These are phyloP conservation scores for Podarcis muralis DNA, from an alignment of 2,113 vertebrate species.

Conservation along the genomic window DNA sequence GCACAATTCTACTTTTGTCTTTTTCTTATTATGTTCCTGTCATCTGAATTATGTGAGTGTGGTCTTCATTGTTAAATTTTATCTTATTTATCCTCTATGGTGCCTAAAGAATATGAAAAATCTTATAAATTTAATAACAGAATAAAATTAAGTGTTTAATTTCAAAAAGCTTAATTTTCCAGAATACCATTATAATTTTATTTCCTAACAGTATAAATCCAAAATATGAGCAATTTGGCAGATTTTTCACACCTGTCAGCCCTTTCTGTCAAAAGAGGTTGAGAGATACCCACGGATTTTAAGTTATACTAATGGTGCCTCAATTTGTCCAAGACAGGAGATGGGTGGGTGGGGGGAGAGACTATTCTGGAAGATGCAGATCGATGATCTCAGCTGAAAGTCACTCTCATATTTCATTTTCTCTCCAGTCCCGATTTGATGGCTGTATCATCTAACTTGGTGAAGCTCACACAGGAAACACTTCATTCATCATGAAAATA, in stretches of 20 bases:
- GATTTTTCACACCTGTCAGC: slow-evolving; percentile 43
- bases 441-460: slow-evolving; percentile 71
- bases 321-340: slow-evolving; percentile 67
- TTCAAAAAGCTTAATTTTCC: neutral
- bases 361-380: slow-evolving; percentile 31
- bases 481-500: slow-evolving; percentile 71
- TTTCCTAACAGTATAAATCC: neutral
- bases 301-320: slow-evolving; percentile 67
- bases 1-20: too few species aligned
- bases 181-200: neutral
- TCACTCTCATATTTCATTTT: slow-evolving; percentile 68
- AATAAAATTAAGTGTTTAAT: neutral
- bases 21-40: too few species aligned
- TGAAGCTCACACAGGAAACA: slow-evolving; percentile 61
- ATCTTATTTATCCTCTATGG: too few species aligned
- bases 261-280: slow-evolving; percentile 58
- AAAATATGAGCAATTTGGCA: slow-evolving; percentile 43
- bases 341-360: neutral
- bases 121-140: too few species aligned
- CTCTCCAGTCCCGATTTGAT: slow-evolving; percentile 59
- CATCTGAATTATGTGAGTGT: too few species aligned
- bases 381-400: slow-evolving; percentile 70
- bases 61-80: too few species aligned
- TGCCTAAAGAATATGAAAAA: too few species aligned
- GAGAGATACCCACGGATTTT: slow-evolving; percentile 65